phyloP scores from a whole-genome alignment of 2,113 vertebrate genomes.

The Axis porcinus region DNA sequence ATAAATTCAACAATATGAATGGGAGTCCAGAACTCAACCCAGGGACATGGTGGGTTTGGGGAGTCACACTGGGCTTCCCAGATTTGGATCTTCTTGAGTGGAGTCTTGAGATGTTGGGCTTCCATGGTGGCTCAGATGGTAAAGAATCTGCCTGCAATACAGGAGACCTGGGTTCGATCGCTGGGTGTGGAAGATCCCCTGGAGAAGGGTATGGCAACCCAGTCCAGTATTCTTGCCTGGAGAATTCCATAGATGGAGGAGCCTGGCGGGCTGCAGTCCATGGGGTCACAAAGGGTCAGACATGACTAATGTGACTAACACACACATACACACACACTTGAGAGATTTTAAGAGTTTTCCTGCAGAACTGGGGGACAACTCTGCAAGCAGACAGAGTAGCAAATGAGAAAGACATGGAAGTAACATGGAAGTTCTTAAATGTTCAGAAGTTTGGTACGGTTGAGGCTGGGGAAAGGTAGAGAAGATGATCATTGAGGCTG shows the following conservation, averaged over 20 bases:
- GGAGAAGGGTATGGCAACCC: background rate
- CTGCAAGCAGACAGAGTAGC: background rate
- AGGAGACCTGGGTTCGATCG: background rate
- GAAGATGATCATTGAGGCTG: background rate
- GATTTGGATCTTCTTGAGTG: background rate
- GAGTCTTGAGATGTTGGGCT: background rate
- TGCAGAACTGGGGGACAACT: background rate
- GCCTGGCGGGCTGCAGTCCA: background rate
- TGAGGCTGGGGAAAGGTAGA: background rate
- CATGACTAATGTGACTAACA: background rate
- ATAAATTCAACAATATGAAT: background rate
- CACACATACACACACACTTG: background rate
- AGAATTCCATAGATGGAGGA: background rate
- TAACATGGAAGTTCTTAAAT: background rate
- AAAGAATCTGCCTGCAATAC: background rate
- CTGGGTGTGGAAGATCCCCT: background rate
- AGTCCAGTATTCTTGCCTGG: background rate
- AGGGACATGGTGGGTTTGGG: background rate
- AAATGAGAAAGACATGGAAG: accelerated
- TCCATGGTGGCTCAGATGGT: background rate
- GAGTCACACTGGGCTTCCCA: background rate
- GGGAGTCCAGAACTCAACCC: background rate
- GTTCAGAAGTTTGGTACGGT: accelerated
- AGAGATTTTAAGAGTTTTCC: background rate
- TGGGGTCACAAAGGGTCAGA: background rate